Conservation (phyloP, 2,797 vertebrate genomes). For the Oryzias sinensis region DNA sequence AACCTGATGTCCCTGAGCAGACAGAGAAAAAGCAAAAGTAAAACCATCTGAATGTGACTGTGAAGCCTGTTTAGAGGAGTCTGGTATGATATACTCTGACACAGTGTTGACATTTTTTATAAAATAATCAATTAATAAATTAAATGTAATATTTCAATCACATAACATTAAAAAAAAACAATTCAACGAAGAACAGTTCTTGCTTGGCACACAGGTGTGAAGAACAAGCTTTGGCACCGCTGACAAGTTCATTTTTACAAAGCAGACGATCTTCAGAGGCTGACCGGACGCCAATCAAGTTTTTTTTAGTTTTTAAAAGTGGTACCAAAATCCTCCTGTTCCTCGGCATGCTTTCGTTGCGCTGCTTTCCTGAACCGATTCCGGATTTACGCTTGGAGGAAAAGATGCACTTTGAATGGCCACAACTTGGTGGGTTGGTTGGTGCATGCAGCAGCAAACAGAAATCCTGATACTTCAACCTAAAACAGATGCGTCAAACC, state of each 20-base stretch:
- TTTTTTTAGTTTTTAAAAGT: neutral
- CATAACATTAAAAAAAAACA: constrained; percentile 30
- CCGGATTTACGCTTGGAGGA: neutral
- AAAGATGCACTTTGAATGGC: too few species aligned
- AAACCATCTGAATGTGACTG: constrained; percentile 18
- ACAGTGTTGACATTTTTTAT: constrained; percentile 55
- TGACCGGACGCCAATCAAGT: constrained; percentile 3
- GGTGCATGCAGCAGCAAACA: neutral
- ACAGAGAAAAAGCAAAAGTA: constrained; percentile 63
- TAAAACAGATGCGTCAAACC: neutral
- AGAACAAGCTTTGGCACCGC: constrained; percentile 64
- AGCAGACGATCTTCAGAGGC: constrained; percentile 19
- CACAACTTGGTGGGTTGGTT: neutral
- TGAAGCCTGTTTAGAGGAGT: constrained; percentile 21
- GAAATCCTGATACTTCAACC: neutral
- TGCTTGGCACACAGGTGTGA: constrained; percentile 57
- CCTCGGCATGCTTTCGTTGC: too few species aligned
- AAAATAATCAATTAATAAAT: constrained; percentile 67
- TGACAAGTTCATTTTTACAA: constrained; percentile 27
- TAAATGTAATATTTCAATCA: constrained; percentile 56
- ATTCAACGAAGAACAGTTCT: constrained; percentile 45
- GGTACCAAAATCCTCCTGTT: too few species aligned
- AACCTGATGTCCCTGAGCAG: constrained; percentile 89
- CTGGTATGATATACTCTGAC: constrained; percentile 18
- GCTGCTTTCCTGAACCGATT: neutral